Evolutionary conservation across 1,140 invertebrate species (phyloP), one percentile per base, ranked within the genome.

Genomic region (Nylanderia fulva): DNA sequence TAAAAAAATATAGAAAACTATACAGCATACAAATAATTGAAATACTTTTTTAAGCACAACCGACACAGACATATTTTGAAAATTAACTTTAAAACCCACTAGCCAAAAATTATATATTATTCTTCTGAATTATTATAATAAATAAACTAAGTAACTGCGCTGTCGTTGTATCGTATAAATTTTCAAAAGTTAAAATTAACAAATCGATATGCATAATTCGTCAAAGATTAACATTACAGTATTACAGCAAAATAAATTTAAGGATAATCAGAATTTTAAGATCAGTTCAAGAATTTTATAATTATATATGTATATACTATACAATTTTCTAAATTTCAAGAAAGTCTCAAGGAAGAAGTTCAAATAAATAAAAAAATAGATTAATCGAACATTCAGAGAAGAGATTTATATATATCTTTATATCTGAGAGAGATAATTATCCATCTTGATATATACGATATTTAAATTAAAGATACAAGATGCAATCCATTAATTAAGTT

Each of bases 171-270:
- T 74, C 15, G 24, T n/a, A 27, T 36, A 39, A 54, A 1, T 52
- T 71, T n/a, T 2, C 8, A 18, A 4, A 48, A 48, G 18, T 48
- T 27, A 39, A 75, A 15, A 75, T 75, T 74, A 75, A 39, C 21
- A 21, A 75, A 15, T 36, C 33, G 27, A 33, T 1, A 75, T 60
- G 33, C 33, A 60, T 56, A 74, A 58, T 75, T 75, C 21, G 15
- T 27, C 21, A 21, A 27, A 75, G n/a, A 75, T 75, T 8, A 75
- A 15, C 29, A 75, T 75, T 75, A 75, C 33, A 58, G 52, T 75
- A 42, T 60, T 74, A 60, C 2, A 75, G 21, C 15, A 4, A 74
- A 21, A 74, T 75, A 75, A 39, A 1, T 58, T 74, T 36, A 1
- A 75, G 13, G n/a, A 24, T 21, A 48, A 69, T 1, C 8, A 39